A percentile compares a stretch with the other conserved stretches of the same genome.
Evolutionary conservation across 2,888 invertebrate genomes (phyloP).

Genomic region (Tupiocoris notatus): DNA sequence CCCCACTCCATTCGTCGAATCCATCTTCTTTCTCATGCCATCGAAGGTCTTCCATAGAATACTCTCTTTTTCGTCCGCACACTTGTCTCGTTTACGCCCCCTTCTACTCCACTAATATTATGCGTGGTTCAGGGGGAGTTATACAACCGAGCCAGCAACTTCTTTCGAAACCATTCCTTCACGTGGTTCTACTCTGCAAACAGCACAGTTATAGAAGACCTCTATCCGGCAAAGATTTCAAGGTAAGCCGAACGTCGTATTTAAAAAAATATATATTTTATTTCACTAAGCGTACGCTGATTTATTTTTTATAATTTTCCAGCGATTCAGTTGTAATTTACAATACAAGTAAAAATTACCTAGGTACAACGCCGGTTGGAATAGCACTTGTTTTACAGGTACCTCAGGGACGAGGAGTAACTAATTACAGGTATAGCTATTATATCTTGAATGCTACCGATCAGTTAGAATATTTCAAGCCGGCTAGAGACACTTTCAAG

Average conservation of each 20-base stretch:
- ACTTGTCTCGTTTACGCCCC: neutral
- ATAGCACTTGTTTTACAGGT: no score
- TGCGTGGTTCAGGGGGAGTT: conserved; percentile 28
- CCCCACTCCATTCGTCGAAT: neutral
- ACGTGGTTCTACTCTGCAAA: conserved; percentile 27
- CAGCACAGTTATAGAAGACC: neutral
- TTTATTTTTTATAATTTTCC: no score
- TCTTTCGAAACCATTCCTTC: conserved; percentile 36
- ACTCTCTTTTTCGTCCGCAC: neutral
- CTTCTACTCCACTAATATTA: conserved; percentile 8
- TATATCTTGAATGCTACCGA: no score
- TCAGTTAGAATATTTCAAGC: no score
- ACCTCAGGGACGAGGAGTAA: no score
- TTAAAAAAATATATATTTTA: neutral
- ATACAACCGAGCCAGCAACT: conserved; percentile 21
- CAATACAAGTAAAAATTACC: no score
- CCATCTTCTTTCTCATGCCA: neutral
- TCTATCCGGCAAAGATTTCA: neutral
- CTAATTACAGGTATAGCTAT: no score
- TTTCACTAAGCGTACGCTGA: no score
- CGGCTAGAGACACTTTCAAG: no score
- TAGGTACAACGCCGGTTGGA: no score
- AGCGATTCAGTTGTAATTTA: no score
- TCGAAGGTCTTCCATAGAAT: neutral
- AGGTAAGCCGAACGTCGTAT: neutral